Evolutionary conservation across 2,797 vertebrate species (phyloP), one percentile per base, ranked within the genome.

Genomic region (Merluccius polli): DNA sequence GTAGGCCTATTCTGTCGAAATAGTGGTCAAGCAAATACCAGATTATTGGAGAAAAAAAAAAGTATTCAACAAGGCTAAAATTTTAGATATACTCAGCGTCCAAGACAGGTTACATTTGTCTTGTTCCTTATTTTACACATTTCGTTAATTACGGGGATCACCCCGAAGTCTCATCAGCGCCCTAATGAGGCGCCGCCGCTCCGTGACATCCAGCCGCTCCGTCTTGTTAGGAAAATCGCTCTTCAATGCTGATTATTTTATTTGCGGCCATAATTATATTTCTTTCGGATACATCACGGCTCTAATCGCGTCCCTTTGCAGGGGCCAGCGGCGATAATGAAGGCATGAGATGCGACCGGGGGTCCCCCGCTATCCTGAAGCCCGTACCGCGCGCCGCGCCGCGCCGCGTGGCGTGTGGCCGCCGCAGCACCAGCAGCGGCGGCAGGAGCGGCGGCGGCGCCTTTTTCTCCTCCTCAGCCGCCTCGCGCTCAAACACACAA

Each of bases 211-310:
- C 92, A 95, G 92, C 95, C 84, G 95, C 96, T 97, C 95, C 93
- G 93, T 96, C 95, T 98, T 95, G 97, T 98, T 98, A 98, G 96
- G 95, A 95, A 97, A 98, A 98, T 98, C 95, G 95, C 96, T 97
- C 96, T 96, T 97, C 97, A 97, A 96, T 97, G 96, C 96, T 97
- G 97, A 98, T 99, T 98, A 99, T 99, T 98, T 97, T 97, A 98
- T 99, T 99, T 98, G 96, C 95, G 94, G 93, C 93, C 94, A 96
- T 98, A 98, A 99, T 99, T 97, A 97, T 97, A 97, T 98, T 98
- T 97, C 95, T 98, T 97, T 96, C 94, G 95, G 95, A 96, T 97
- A 96, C 97, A 96, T 97, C 97, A 98, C 96, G 95, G 94, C n/a
- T 95, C 96, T 98, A 97, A 97, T 98, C 93, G 95, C 95, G 96